A percentile compares a stretch with the other conserved stretches of the same genome.
These are phyloP conservation scores for Tanaodytes sp. DNA, from an alignment of 2,888 invertebrate species.

Conservation along the genomic window DNA sequence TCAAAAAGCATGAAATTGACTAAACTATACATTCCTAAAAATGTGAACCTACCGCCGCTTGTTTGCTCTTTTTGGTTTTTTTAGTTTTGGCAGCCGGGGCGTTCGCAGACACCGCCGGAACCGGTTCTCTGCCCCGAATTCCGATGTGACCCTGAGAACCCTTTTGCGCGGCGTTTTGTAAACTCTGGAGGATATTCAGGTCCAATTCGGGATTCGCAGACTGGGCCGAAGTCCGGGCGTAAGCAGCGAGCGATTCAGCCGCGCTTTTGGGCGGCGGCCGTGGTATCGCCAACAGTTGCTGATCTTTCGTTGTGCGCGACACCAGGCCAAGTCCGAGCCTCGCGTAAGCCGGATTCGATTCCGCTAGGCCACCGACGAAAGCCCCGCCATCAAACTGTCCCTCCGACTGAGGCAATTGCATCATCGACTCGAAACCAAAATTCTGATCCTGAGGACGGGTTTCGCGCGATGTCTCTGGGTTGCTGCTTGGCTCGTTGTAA, in stretches of 20 bases:
- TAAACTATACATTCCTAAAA: too few species aligned
- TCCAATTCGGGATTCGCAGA: slow-evolving; percentile 64
- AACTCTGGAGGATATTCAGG: slow-evolving; percentile 66
- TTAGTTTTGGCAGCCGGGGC: slow-evolving; percentile 55
- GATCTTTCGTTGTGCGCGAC: slow-evolving; percentile 64
- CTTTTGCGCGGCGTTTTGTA: slow-evolving; percentile 65
- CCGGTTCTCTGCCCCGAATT: slow-evolving; percentile 69
- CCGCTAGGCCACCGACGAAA: slow-evolving; percentile 66
- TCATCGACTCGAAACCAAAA: slow-evolving; percentile 67
- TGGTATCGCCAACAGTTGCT: slow-evolving; percentile 67
- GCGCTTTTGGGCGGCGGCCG: slow-evolving; percentile 69
- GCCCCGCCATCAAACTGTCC: slow-evolving; percentile 66
- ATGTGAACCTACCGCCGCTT: slow-evolving; percentile 37
- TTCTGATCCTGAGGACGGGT: slow-evolving; percentile 64
- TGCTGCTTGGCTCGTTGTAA: slow-evolving; percentile 64
- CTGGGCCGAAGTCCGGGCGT: slow-evolving; percentile 59
- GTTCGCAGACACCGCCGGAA: slow-evolving; percentile 44
- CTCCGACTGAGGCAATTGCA: slow-evolving; percentile 63
- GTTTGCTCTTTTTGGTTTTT: slow-evolving; percentile 61
- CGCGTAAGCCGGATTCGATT: slow-evolving; percentile 67
- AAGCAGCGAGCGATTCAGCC: slow-evolving; percentile 64
- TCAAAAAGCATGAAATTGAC: too few species aligned
- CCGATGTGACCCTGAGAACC: slow-evolving; percentile 61
- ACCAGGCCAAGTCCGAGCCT: slow-evolving; percentile 67
- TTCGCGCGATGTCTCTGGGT: slow-evolving; percentile 58